Percentiles rank a stretch among this genome's conserved stretches.
Conservation (phyloP, 1,140 invertebrate genomes). For the Ceratina japonica region DNA sequence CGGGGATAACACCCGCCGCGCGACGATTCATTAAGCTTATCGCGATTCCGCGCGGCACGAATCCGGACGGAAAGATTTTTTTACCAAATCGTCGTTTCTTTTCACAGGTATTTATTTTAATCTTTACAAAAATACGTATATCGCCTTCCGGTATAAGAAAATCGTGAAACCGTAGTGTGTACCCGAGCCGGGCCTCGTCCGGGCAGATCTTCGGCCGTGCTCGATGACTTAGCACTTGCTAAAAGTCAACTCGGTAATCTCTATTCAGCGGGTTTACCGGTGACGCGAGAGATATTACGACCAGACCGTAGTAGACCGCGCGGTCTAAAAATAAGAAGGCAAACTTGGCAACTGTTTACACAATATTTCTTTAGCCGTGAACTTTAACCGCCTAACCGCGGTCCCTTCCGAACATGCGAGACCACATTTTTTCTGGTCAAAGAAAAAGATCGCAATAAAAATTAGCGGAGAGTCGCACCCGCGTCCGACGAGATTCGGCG, state of each 20-base stretch:
- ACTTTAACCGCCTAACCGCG: neutral
- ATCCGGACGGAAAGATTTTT: neutral
- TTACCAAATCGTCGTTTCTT: no score
- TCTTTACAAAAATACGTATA: no score
- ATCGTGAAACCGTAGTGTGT: no score
- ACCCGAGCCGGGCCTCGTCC: no score
- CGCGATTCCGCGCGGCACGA: slow-evolving; percentile 15
- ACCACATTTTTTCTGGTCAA: neutral
- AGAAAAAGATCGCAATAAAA: neutral
- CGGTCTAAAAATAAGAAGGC: slow-evolving; percentile 2
- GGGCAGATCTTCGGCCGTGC: no score
- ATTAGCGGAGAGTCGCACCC: neutral
- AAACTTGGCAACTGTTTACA: no score
- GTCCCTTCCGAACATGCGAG: neutral
- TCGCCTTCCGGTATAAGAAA: no score
- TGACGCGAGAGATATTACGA: no score
- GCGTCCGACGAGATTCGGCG: neutral
- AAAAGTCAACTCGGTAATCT: neutral
- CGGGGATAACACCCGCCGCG: neutral
- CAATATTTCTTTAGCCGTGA: neutral
- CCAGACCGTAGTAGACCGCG: no score
- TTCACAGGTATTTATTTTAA: no score
- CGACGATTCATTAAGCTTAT: slow-evolving; percentile 42
- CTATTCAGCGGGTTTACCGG: neutral
- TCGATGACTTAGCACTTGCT: neutral